Base-by-base conservation (phyloP, 2,888 invertebrate species). In the Emmelina monodactyla region DNA sequence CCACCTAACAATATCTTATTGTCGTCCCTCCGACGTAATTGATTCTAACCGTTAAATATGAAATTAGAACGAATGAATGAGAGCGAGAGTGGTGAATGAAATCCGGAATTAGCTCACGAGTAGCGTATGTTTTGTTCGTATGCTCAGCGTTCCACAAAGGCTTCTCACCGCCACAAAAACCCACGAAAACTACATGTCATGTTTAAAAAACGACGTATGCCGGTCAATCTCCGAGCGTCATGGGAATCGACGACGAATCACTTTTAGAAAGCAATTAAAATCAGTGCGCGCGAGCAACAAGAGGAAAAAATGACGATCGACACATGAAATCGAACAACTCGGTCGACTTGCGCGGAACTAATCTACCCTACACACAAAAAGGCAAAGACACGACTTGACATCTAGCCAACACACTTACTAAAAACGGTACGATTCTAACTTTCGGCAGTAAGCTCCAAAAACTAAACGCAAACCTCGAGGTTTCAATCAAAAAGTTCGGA, bases 211-310 rank as follows among this genome's bases (percentile, higher is more conserved):
- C 73, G 71, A 73, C 73, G 75, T 76, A 73, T 76, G 76, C 70
- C 68, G 65, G 71, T 70, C 73, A 63, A 73, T 76, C 75, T 76
- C 71, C 71, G 69, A 66, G 69, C 63, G 75, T 69, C 78, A 72
- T 78, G 79, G 76, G 79, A 79, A 76, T 76, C 63, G 64, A 67
- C 62, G 66, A 63, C 70, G 70, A 70, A 70, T 69, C 62, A 63
- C 68, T 61, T 72, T 70, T 69, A 67, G 71, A 75, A 78, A 75
- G 76, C 69, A 78, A 78, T 79, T 78, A 78, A 72, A 75, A 69
- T 71, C 54, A 44, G 62, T 70, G 67, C 62, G 54, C 61, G 60
- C 58, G 59, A 53, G 51, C 53, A 55, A 52, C 48, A 53, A 56
- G 46, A 56, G 59, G 58, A 60, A 66, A 67, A 70, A 66, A 58